phyloP scores from a whole-genome alignment of 2,888 invertebrate species.

The Leptura quadrifasciata region DNA sequence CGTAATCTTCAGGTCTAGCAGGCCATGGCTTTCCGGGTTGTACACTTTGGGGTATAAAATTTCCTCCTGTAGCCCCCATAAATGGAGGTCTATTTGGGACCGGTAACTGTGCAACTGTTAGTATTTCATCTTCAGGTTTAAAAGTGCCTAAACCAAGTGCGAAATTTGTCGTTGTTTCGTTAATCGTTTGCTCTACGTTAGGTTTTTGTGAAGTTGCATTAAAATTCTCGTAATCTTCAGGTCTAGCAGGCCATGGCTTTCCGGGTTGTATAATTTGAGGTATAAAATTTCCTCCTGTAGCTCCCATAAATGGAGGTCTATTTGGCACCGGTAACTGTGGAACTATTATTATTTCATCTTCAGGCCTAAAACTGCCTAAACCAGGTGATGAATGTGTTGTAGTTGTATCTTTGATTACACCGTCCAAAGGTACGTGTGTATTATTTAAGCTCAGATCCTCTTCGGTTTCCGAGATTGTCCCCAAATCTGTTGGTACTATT shows the following conservation, averaged over 20 bases:
- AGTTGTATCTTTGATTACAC: neutral
- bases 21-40: conserved; percentile 51
- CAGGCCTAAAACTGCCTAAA: conserved; percentile 5
- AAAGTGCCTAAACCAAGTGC: neutral
- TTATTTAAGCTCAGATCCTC: too few relatives aligned
- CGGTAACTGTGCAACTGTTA: neutral
- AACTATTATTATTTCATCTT: neutral
- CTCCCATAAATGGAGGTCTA: conserved; percentile 41
- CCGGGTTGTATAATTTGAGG: conserved; percentile 43
- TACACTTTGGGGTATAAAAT: conserved; percentile 17
- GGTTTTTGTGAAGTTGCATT: neutral
- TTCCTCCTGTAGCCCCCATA: conserved; percentile 30
- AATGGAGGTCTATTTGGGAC: conserved; percentile 39
- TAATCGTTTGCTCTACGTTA: neutral
- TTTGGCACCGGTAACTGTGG: neutral
- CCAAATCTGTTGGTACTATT: neutral
- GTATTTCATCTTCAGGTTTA: neutral
- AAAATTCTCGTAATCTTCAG: neutral
- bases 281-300: conserved; percentile 14
- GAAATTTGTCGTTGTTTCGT: neutral
- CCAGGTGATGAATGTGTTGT: neutral
- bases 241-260: conserved; percentile 45
- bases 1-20: neutral
- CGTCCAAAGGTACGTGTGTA: neutral
- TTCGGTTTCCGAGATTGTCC: too few relatives aligned